phyloP scores from a whole-genome alignment of 2,888 invertebrate species.

The Drosophila algonquin region DNA sequence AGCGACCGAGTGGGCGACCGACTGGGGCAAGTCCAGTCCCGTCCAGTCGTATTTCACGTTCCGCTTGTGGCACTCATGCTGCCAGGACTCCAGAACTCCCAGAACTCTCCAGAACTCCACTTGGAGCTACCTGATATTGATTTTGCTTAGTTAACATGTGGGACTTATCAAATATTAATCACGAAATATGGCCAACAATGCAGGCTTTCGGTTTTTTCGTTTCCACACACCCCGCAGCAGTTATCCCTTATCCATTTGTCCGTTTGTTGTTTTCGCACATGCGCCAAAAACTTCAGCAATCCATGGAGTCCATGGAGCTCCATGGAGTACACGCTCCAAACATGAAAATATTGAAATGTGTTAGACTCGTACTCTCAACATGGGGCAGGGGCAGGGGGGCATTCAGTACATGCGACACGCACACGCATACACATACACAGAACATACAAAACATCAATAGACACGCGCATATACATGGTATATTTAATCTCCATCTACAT shows the following conservation, averaged over 20 bases:
- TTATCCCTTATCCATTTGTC: neutral
- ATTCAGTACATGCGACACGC: constrained; percentile 42
- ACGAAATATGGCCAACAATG: constrained; percentile 56
- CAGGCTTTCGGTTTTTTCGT: too few relatives aligned
- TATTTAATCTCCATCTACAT: constrained; percentile 30
- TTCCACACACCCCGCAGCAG: too few relatives aligned
- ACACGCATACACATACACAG: constrained; percentile 16
- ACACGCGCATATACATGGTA: neutral
- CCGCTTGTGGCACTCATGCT: constrained; percentile 21
- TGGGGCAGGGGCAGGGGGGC: constrained; percentile 9
- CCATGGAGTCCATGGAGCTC: neutral
- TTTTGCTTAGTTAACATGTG: constrained; percentile 70
- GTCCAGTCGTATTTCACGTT: constrained; percentile 5
- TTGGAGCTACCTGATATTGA: constrained; percentile 63
- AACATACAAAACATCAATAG: neutral
- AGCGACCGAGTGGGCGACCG: neutral
- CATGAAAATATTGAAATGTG: constrained; percentile 47
- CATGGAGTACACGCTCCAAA: constrained; percentile 16
- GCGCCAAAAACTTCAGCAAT: constrained; percentile 24
- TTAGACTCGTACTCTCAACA: constrained; percentile 26
- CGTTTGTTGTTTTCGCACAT: constrained; percentile 43
- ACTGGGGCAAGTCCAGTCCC: neutral
- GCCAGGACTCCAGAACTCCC: too few relatives aligned
- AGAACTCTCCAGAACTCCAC: neutral
- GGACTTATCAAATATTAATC: constrained; percentile 75